Conservation (phyloP, 2,113 vertebrate genomes). For the Haplochromis burtoni region DNA sequence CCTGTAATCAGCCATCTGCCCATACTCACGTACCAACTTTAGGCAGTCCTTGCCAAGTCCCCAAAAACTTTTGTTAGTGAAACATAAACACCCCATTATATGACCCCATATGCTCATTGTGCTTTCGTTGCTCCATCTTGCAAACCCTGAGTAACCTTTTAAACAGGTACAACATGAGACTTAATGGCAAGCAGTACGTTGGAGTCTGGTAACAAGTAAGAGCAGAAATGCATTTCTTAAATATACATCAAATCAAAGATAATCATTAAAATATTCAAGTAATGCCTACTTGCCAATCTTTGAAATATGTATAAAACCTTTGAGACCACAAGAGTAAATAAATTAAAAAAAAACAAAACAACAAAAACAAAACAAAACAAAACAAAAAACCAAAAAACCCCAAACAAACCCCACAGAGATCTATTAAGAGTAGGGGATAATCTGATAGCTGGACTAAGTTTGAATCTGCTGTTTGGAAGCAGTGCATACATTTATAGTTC, state of each 20-base stretch:
- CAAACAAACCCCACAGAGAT: fast-evolving
- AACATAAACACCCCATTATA: neutral
- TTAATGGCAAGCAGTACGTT: neutral
- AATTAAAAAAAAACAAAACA: fast-evolving
- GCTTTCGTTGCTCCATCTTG: neutral
- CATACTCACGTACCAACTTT: neutral
- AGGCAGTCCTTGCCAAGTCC: neutral
- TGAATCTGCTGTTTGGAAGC: neutral
- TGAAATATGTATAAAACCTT: neutral
- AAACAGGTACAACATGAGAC: neutral
- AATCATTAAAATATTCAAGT: neutral
- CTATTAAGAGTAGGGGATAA: neutral
- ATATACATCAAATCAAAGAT: neutral
- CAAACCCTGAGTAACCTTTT: neutral
- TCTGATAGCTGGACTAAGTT: neutral
- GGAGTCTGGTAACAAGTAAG: neutral
- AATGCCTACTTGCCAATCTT: neutral
- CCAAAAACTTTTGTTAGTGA: neutral
- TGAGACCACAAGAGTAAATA: neutral
- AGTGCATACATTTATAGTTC: neutral
- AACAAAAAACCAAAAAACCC: too few relatives aligned
- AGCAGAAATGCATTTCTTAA: neutral
- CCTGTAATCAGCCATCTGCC: neutral
- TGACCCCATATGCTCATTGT: neutral
- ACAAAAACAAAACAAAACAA: fast-evolving